Conservation (phyloP, 2,113 vertebrate species). For the Sprattus sprattus region DNA sequence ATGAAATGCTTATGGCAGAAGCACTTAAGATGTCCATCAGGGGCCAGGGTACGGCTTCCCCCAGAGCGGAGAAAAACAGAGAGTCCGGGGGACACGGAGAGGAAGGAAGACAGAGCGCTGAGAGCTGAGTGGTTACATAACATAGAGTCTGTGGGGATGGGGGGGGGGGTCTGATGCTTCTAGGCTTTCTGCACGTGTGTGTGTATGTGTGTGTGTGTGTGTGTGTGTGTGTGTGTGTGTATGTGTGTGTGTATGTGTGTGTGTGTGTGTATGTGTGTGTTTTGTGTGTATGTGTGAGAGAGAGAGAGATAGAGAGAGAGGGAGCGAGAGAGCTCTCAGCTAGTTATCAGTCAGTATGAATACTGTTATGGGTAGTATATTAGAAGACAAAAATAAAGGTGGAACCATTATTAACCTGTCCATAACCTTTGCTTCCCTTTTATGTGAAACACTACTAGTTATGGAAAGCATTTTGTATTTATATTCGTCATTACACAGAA, state of each 20-base stretch:
- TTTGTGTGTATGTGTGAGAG: too few species aligned
- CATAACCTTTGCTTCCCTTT: background rate
- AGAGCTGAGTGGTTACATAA: conserved; percentile 22
- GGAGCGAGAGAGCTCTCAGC: conserved; percentile 34
- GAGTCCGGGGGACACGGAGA: background rate
- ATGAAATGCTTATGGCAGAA: conserved; percentile 55
- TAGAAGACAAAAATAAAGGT: background rate
- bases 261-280: conserved; percentile 26
- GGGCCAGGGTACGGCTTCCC: conserved; percentile 35
- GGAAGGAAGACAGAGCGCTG: background rate
- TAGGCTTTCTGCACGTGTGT: background rate
- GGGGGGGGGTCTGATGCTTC: background rate
- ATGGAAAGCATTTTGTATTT: too few species aligned
- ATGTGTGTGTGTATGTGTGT: conserved; percentile 27
- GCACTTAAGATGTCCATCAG: conserved; percentile 56
- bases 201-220: background rate
- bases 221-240: conserved; percentile 32
- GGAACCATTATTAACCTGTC: background rate
- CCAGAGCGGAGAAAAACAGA: background rate
- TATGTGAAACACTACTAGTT: too few species aligned
- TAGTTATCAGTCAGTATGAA: background rate
- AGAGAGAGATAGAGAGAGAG: too few species aligned
- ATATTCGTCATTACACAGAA: too few species aligned
- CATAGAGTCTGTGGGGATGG: background rate
- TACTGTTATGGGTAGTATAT: background rate